phyloP scores from a whole-genome alignment of 2,888 invertebrate genomes.

The Blera fallax region DNA sequence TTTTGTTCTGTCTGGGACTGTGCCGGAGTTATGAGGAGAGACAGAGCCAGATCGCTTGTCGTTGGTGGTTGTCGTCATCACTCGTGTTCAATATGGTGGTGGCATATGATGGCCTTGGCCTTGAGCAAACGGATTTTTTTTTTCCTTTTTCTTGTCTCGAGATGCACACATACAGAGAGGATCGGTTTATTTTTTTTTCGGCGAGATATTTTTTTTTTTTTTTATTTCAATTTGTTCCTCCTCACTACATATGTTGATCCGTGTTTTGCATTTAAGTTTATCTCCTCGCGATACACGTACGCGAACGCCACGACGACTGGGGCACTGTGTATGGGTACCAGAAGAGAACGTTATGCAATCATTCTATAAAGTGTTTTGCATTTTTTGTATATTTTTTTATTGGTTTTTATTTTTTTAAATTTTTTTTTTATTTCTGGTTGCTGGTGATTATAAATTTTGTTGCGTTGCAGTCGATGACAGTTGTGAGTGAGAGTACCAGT shows the following conservation, averaged over 20 bases:
- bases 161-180: constrained; percentile 43
- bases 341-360: constrained; percentile 64
- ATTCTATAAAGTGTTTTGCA: constrained; percentile 48
- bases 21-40: not conserved
- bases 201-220: constrained; percentile 4
- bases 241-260: constrained; percentile 34
- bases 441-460: constrained; percentile 60
- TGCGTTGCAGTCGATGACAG: constrained; percentile 62
- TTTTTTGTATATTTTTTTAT: constrained; percentile 29
- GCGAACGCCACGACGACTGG: not conserved
- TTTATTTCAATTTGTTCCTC: constrained; percentile 33
- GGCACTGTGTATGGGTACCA: constrained; percentile 8
- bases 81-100: constrained; percentile 48
- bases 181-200: constrained; percentile 16
- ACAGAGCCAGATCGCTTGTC: not conserved
- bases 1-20: constrained; percentile 4
- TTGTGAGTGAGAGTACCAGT: constrained; percentile 33
- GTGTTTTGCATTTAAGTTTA: constrained; percentile 64
- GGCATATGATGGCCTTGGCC: constrained; percentile 76
- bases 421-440: constrained; percentile 33
- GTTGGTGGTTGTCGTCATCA: constrained; percentile 16
- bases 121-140: constrained; percentile 75
- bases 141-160: constrained; percentile 44
- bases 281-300: constrained; percentile 29
- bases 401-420: constrained; percentile 1